Conservation (phyloP, 2,888 invertebrate genomes). For the Liodrosophila aerea region DNA sequence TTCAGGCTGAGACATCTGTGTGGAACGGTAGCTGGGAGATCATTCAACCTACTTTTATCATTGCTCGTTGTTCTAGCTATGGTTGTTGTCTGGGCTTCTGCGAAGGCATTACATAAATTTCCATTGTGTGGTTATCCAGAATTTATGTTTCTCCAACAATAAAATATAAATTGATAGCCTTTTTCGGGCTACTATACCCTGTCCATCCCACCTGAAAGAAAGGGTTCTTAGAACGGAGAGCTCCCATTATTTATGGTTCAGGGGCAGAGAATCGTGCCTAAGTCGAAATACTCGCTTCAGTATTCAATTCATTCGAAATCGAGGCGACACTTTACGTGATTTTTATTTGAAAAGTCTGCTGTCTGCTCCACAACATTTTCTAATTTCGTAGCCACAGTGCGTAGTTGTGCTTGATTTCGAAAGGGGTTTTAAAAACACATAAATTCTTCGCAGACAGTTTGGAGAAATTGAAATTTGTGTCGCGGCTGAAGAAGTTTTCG, state of each 20-base stretch:
- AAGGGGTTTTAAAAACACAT: constrained; percentile 71
- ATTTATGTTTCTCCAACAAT: constrained; percentile 56
- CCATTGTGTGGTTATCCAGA: constrained; percentile 63
- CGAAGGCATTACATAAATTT: constrained; percentile 74
- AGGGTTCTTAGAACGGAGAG: constrained; percentile 68
- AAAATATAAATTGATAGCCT: constrained; percentile 54
- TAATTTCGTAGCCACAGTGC: constrained; percentile 57
- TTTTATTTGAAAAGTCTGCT: constrained; percentile 67
- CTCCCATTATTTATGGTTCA: constrained; percentile 67
- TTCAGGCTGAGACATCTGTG: constrained; percentile 24
- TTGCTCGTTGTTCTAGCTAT: background rate
- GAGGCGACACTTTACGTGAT: constrained; percentile 74
- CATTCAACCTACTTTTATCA: constrained; percentile 29
- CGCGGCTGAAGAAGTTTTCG: constrained; percentile 44
- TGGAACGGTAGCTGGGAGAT: constrained; percentile 56
- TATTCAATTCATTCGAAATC: constrained; percentile 67
- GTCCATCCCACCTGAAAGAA: constrained; percentile 25
- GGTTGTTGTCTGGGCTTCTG: constrained; percentile 46
- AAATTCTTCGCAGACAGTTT: constrained; percentile 50
- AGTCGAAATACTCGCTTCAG: constrained; percentile 53
- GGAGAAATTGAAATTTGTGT: constrained; percentile 52
- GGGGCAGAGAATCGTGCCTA: constrained; percentile 67
- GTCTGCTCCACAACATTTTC: constrained; percentile 33
- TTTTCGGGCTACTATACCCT: constrained; percentile 21
- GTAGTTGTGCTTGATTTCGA: constrained; percentile 36